Base-by-base conservation (phyloP, 2,888 invertebrate genomes). In the Phaonia tiefii region DNA sequence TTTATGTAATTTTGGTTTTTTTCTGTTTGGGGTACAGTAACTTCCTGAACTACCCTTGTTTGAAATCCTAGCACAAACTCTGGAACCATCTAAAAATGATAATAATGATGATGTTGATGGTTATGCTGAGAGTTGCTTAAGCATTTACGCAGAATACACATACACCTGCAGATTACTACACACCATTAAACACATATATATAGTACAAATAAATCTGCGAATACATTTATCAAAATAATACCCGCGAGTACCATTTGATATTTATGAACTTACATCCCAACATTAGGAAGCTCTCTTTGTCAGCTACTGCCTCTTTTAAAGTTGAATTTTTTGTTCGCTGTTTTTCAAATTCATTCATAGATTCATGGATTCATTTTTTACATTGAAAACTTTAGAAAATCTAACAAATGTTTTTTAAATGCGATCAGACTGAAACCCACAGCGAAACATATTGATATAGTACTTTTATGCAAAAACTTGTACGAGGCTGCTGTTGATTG, bases 281-380 rank as follows among this genome's bases (percentile, higher is more conserved):
- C 42, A 54, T n/a, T 25, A 25, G 54, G 25, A 54, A 54, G 54
- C 54, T 65, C 13, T 25, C 17, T 31, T 31, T 17, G 37, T 13
- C 22, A 11, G 7, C 25, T 20, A 20, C 65, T 74, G 69, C 51
- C 69, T 72, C 63, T 42, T 15, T n/a, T 17, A 17, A 3, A 15
- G 26, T 58, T 58, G 58, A 13, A 31, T 31, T 54, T 58, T 17
- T 26, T 26, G 39, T 42, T 31, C 31, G 31, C 8, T 31, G 31
- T 31, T 3, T 31, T 31, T n/a, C 2, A 63, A 15, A 63, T 63
- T 73, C 78, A 78, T 70, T 77, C 80, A 75, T 81, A 75, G 80
- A 81, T 78, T 77, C 75, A 81, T 71, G 77, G 80, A 80, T 80
- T 76, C 66, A 67, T 74, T 80, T 13, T 66, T 25, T 73, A 76